Base-by-base conservation (phyloP, 2,113 vertebrate species). In the Pollachius pollachius region DNA sequence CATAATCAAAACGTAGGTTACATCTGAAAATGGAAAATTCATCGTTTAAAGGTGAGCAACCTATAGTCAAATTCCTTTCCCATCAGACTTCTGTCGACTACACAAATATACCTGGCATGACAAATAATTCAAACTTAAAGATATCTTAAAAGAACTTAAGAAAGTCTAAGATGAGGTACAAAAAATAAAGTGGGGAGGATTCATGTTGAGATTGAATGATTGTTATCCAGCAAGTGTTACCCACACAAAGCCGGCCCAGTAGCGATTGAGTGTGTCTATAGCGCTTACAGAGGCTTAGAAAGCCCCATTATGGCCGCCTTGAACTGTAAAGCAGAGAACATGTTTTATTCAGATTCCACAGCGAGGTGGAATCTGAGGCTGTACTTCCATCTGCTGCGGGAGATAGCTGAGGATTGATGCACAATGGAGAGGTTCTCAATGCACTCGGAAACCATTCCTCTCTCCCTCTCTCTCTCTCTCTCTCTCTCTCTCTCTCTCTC, bases 311-410 rank as follows among this genome's bases (percentile, higher is more conserved):
- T 67, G 60, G 65, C 52, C 27, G 79, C 74, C 77, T 80, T 85
- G 79, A 85, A 86, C 81, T 81, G 69, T 71, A 76, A 82, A 82
- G 82, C 62, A 87, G 65, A 76, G 76, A 80, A 68, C 79, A 85
- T 81, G 81, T 84, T 87, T 87, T 86, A 87, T 89, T 89, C 84
- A 87, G 81, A 82, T 87, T 84, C 83, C 71, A 81, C 77, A 81
- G 71, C 65, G 79, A 80, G 80, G 74, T 81, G 67, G 77, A 88
- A 85, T 85, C 76, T 11, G 70, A 77, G 73, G 76, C 74, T 81
- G 82, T 72, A 66, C 79, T 75, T 85, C 81, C 83, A 77, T 88
- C 87, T 89, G 84, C 74, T 72, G 76, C 80, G 66, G 72, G 70
- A 82, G 86, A 82, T 85, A 84, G 85, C 82, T 71, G 74, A 64